Evolutionary conservation across 2,888 invertebrate species (phyloP), one percentile per base, ranked within the genome.

Genomic region (Lingula anatina): DNA sequence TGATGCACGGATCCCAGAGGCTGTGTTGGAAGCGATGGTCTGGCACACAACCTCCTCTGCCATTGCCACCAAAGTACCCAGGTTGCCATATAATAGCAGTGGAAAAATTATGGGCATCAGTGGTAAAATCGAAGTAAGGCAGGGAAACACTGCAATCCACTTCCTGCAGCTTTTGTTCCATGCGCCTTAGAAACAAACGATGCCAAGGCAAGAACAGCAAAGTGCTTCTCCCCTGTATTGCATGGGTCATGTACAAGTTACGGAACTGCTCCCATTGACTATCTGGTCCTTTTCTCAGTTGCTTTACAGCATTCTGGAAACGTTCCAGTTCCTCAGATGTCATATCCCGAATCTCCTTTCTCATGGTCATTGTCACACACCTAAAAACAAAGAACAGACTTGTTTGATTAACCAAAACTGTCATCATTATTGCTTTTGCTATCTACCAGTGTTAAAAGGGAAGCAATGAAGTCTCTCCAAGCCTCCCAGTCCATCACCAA

Each of bases 101-200:
- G 27, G 62, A 57, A 45, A 73, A 60, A 39, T 63, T 61, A 2
- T 71, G 71, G 18, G 66, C 59, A 53, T 74, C 73, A 12, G 73
- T 70, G 0, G 71, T 67, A 51, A 73, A 73, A 47, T 74, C 73
- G 47, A 65, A 72, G 51, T 72, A 74, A 2, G 73, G 73, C n/a
- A 74, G 56, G 2, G 68, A 64, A 23, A 74, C 60, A 27, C 55
- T 53, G 46, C 72, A 71, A 59, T 71, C 70, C 4, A 71, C 61
- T 50, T 71, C 62, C 49, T 71, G 70, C 23, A 74, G 47, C 31
- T 59, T 62, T 53, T 68, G 66, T 51, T 74, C 73, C 26, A 71
- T 26, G 36, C 60, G 61, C 1, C 68, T 61, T 18, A 73, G 56
- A 55, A 71, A 71, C 18, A 64, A 49, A 18, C 73, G 55, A 53